Percentiles rank a stretch among this genome's conserved stretches.
Evolutionary conservation across 2,113 vertebrate genomes (phyloP).

Genomic region (Tragelaphus strepsiceros): DNA sequence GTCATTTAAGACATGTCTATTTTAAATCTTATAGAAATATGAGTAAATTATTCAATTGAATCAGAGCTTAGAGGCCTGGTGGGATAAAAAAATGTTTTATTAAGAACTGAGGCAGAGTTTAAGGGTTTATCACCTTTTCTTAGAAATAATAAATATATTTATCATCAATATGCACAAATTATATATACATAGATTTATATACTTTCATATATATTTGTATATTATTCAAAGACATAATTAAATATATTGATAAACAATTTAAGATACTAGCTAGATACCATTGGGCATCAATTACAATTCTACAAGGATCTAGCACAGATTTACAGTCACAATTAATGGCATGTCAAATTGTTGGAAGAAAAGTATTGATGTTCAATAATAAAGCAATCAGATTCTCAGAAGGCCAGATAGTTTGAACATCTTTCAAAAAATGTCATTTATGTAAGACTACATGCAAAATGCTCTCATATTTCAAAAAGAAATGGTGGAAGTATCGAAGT

Average conservation of each 20-base stretch:
- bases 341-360: conserved; percentile 77
- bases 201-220: conserved; percentile 12
- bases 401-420: conserved; percentile 75
- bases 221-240: conserved; percentile 73
- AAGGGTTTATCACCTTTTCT: neutral
- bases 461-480: conserved; percentile 50
- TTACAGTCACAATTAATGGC: conserved; percentile 78
- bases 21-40: neutral
- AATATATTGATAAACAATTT: conserved; percentile 79
- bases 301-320: conserved; percentile 70
- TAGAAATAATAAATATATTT: neutral
- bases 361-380: conserved; percentile 81
- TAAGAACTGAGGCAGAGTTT: neutral
- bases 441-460: conserved; percentile 59
- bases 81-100: neutral
- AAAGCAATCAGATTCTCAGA: conserved; percentile 78
- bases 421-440: conserved; percentile 74
- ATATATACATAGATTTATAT: neutral
- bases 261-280: conserved; percentile 65
- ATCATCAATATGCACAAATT: neutral
- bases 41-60: neutral
- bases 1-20: neutral
- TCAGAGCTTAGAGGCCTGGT: neutral
- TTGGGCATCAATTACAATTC: conserved; percentile 74
- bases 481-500: conserved; percentile 1